Conservation (phyloP, 2,797 vertebrate species). For the Falco naumanni region DNA sequence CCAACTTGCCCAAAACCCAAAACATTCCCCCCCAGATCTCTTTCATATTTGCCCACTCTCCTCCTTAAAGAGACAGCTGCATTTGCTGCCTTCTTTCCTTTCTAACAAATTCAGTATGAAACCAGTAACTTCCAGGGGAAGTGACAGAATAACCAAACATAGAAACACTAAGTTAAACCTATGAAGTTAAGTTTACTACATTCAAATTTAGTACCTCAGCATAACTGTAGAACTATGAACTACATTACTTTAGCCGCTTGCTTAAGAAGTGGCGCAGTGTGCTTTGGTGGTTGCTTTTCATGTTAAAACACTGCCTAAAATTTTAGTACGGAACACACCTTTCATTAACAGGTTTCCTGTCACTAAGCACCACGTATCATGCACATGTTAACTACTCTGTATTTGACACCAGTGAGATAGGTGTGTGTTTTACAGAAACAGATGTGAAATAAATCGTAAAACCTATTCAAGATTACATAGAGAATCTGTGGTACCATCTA, state of each 20-base stretch:
- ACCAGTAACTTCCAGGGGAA: neutral
- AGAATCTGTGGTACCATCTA: neutral
- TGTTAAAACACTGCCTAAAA: neutral
- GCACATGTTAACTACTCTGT: neutral
- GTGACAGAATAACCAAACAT: neutral
- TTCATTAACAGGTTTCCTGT: neutral
- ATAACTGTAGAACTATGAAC: neutral
- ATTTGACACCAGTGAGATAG: neutral
- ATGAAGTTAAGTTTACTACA: neutral
- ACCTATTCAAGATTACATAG: neutral
- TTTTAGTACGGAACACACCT: neutral
- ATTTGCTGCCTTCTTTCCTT: neutral
- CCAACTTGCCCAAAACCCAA: neutral
- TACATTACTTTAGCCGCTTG: neutral
- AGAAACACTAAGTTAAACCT: neutral
- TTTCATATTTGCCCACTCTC: neutral
- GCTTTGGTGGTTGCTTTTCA: neutral
- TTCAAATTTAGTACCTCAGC: neutral
- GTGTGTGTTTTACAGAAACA: neutral
- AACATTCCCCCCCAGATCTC: accelerated
- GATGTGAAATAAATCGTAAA: neutral
- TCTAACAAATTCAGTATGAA: neutral
- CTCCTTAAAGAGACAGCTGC: neutral
- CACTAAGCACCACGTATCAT: neutral
- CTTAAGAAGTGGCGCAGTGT: neutral